Conservation (phyloP, 2,797 vertebrate species). For the Cryptoblepharus egeriae region DNA sequence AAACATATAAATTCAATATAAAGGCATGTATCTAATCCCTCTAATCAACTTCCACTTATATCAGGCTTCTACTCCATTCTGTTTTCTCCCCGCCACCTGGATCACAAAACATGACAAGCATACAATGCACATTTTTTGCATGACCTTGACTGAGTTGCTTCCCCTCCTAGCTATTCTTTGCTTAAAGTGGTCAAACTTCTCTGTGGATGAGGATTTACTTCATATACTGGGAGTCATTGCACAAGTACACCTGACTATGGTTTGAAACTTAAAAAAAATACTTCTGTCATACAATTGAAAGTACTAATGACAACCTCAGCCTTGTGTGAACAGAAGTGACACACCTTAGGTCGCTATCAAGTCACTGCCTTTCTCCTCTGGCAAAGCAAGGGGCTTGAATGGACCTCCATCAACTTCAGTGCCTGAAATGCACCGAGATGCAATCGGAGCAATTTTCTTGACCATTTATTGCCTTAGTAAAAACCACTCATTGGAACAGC, state of each 20-base stretch:
- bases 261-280: constrained; percentile 2
- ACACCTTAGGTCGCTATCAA: not conserved
- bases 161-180: not conserved
- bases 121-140: not conserved
- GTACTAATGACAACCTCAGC: not conserved
- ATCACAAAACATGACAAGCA: not conserved
- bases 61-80: constrained; percentile 1
- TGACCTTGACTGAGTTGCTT: not conserved
- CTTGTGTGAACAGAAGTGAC: not conserved
- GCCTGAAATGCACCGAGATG: not conserved
- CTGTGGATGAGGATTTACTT: not conserved
- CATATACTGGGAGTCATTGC: not conserved
- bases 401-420: not conserved
- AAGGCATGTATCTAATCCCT: not conserved
- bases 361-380: not conserved
- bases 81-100: not conserved
- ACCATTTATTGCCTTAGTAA: constrained; percentile 52
- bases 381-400: not conserved
- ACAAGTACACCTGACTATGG: not conserved
- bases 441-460: constrained; percentile 19
- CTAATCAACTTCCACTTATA: not conserved
- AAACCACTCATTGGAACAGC: constrained; percentile 26
- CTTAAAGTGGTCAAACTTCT: not conserved
- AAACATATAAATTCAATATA: not conserved
- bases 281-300: not conserved